Evolutionary conservation across 2,797 vertebrate species (phyloP).

Genomic region (Buceros bicornis): DNA sequence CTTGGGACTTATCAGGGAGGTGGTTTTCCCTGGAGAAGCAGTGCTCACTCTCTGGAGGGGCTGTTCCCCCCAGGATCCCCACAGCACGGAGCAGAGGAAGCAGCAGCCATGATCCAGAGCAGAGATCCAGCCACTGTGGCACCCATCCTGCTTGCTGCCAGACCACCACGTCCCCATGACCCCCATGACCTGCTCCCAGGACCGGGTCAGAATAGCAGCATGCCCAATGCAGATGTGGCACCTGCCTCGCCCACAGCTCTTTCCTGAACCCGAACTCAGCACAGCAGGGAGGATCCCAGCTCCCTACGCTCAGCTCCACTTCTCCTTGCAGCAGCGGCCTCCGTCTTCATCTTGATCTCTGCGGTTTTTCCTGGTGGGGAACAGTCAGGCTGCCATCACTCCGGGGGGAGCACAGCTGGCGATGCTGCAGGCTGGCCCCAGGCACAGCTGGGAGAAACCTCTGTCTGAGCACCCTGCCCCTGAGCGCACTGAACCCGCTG

Average conservation of each 20-base stretch:
- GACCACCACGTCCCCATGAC: accelerated
- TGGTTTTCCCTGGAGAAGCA: neutral
- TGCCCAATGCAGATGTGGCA: neutral
- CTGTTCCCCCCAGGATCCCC: neutral
- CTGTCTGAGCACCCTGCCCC: neutral
- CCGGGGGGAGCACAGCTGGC: neutral
- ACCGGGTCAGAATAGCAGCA: accelerated
- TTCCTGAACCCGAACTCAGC: accelerated
- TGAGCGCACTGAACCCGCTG: neutral
- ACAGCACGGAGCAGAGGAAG: neutral
- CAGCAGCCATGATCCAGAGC: neutral
- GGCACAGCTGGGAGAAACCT: neutral
- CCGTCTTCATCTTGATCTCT: accelerated
- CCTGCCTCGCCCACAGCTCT: neutral
- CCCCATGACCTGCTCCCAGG: neutral
- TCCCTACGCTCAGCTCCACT: neutral
- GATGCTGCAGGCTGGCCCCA: neutral
- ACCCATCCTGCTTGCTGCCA: neutral
- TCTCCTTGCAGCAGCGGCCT: neutral
- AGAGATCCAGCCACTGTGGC: accelerated
- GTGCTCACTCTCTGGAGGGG: accelerated
- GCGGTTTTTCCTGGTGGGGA: accelerated
- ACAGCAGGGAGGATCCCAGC: neutral
- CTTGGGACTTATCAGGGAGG: neutral
- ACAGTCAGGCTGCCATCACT: neutral